Evolutionary conservation across 2,888 invertebrate genomes (phyloP).

Genomic region (Melanargia galathea): DNA sequence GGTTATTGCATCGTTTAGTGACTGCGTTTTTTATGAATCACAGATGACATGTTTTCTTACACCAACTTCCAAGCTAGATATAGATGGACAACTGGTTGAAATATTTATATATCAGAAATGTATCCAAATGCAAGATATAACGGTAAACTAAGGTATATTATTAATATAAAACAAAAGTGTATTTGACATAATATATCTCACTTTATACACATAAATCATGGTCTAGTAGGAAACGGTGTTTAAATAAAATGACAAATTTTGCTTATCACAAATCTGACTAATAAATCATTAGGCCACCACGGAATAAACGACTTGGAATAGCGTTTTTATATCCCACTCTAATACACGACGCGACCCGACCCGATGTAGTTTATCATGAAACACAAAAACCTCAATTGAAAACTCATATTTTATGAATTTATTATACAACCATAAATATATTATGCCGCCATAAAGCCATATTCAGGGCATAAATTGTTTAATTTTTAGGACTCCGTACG

Average conservation of each 20-base stretch:
- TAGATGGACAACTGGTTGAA: not conserved
- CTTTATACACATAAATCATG: constrained; percentile 7
- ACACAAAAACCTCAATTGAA: constrained; percentile 23
- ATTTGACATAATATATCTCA: constrained; percentile 1
- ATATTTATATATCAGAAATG: not conserved
- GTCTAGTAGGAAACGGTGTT: not conserved
- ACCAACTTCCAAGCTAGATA: no score
- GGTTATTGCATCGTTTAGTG: not conserved
- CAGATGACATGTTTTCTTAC: not conserved
- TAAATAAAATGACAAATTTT: constrained; percentile 33
- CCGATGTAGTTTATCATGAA: constrained; percentile 16
- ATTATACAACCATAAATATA: constrained; percentile 12
- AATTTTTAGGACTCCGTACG: not conserved
- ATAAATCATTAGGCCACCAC: constrained; percentile 33
- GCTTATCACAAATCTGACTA: constrained; percentile 26
- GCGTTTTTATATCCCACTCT: constrained; percentile 23
- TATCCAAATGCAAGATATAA: not conserved
- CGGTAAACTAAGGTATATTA: not conserved
- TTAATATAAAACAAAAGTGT: not conserved
- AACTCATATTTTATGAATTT: constrained; percentile 21
- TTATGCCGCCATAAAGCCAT: no score
- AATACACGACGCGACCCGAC: constrained; percentile 16
- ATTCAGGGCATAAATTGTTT: constrained; percentile 3
- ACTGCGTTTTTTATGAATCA: no score
- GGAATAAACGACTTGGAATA: constrained; percentile 32